These are phyloP conservation scores for Danio rerio DNA, from an alignment of 2,113 vertebrate genomes.

Conservation along the genomic window DNA sequence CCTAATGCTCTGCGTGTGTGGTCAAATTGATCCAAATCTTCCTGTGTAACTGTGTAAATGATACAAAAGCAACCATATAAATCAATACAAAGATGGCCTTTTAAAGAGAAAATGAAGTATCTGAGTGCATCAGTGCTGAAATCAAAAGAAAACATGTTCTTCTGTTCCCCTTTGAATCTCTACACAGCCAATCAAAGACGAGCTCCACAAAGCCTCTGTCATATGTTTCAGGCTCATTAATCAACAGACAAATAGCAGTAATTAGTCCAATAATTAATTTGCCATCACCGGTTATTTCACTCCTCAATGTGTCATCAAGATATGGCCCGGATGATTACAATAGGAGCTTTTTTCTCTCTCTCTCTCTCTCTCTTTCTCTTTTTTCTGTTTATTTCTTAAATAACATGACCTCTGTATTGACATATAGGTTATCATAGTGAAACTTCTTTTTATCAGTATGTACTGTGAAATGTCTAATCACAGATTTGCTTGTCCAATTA, in stretches of 20 bases:
- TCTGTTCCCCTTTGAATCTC: conserved; percentile 15
- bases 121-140: not conserved
- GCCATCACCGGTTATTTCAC: conserved; percentile 52
- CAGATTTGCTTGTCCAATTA: conserved; percentile 35
- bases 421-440: conserved; percentile 2
- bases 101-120: conserved; percentile 13
- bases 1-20: too few species aligned
- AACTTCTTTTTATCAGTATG: not conserved
- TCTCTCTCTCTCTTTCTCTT: conserved; percentile 58
- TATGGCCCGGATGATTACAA: conserved; percentile 65
- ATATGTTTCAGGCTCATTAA: conserved; percentile 58
- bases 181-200: conserved; percentile 20
- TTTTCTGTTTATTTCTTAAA: conserved; percentile 54
- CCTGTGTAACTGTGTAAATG: conserved; percentile 5
- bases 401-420: conserved; percentile 30
- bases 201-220: conserved; percentile 25
- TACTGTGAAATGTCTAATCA: conserved; percentile 28
- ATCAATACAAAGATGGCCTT: conserved; percentile 27
- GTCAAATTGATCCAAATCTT: not conserved
- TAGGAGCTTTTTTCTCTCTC: conserved; percentile 64
- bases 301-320: conserved; percentile 32
- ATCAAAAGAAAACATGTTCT: not conserved
- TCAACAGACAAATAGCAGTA: conserved; percentile 63
- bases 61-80: conserved; percentile 3
- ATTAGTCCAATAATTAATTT: conserved; percentile 76